Conservation (phyloP, 2,113 vertebrate species). For the Leucopternis melanops region DNA sequence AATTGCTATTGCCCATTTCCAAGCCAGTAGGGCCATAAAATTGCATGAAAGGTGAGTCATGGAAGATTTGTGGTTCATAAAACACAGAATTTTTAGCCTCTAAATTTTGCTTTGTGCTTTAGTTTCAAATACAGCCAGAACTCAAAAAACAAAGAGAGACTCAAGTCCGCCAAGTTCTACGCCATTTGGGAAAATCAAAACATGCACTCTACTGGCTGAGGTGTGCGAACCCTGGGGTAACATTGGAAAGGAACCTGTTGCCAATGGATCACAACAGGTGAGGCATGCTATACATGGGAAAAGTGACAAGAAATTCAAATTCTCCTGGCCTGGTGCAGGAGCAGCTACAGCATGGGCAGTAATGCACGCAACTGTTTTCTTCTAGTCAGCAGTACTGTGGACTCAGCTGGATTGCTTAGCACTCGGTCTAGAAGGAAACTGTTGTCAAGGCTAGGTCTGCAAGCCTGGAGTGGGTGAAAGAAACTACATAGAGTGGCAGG, state of each 20-base stretch:
- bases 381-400: background rate
- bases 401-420: background rate
- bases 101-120: background rate
- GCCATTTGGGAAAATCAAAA: constrained; percentile 4
- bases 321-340: background rate
- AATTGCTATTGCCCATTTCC: background rate
- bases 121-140: constrained; percentile 15
- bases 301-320: background rate
- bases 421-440: background rate
- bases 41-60: background rate
- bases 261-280: background rate
- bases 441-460: background rate
- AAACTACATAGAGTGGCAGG: background rate
- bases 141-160: background rate
- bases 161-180: background rate
- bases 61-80: constrained; percentile 19
- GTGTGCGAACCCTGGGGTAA: background rate
- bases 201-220: background rate
- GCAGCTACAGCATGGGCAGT: background rate
- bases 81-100: background rate
- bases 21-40: constrained; percentile 7
- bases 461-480: background rate
- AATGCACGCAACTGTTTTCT: background rate
- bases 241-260: constrained; percentile 2
- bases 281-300: background rate